Evolutionary conservation across 1,140 invertebrate genomes (phyloP), one percentile per base, ranked within the genome.

Genomic region (Musca domestica): DNA sequence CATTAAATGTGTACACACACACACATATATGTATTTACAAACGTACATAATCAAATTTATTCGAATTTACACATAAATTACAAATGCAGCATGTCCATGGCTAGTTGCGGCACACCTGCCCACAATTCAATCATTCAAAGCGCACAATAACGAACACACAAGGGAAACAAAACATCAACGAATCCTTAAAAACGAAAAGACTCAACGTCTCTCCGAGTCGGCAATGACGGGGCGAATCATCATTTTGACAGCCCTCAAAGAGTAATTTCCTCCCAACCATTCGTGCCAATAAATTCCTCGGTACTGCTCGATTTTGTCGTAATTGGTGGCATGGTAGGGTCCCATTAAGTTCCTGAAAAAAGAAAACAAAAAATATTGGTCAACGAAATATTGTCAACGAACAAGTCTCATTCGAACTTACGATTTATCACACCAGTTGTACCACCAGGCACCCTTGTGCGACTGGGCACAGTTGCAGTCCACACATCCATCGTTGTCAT

Each of bases 391-490:
- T n/a, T n/a, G n/a, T n/a, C n/a, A n/a, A n/a, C n/a, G n/a, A n/a
- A 7, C 30, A 19, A 12, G 1, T 61, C 12, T 19, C 17, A 61
- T 61, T 22, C n/a, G 68, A 19, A 72, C n/a, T 52, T 63, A 72
- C 68, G 64, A 67, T 15, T 72, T 70, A 20, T 74, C 76, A 20
- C 81, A 83, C 34, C 75, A 74, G 66, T 85, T 86, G 71, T 88
- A 90, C 89, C 89, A 90, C 78, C 88, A 89, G 3, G 86, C 88
- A 5, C 86, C 87, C 52, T 82, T 83, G 65, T 88, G 88, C 51
- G 86, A 83, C 52, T 85, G 76, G 0, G 90, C 90, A 76, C 91
- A 93, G 66, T 87, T 87, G n/a, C 88, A 88, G 19, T 90, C 89
- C 30, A 84, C 83, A 78, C 87, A 88, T 10, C 85, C 85, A 73